Evolutionary conservation across 2,113 vertebrate species (phyloP).

Genomic region (Lota lota): DNA sequence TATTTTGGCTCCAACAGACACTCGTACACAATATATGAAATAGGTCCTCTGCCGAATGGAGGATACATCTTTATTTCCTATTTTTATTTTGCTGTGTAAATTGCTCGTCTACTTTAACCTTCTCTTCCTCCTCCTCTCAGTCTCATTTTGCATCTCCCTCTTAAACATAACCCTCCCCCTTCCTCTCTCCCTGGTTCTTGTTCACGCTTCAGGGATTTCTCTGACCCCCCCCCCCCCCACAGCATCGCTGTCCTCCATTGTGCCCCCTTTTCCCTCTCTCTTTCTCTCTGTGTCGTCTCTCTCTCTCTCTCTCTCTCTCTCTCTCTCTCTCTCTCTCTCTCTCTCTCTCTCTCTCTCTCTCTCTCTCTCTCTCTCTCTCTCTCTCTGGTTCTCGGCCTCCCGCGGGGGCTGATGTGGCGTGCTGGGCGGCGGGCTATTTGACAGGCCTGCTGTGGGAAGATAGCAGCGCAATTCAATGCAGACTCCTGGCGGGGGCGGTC

Average conservation of each 20-base stretch:
- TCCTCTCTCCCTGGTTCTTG: constrained; percentile 14
- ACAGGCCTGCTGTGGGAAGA: constrained; percentile 72
- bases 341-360: neutral
- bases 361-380: neutral
- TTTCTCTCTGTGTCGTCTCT: neutral
- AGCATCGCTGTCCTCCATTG: no score
- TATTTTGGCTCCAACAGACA: neutral
- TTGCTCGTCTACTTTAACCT: neutral
- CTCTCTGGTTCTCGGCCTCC: constrained; percentile 12
- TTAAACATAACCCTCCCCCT: neutral
- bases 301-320: neutral
- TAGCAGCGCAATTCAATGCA: constrained; percentile 70
- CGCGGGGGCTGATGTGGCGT: constrained; percentile 58
- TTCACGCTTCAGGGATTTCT: no score
- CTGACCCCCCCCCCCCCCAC: neutral
- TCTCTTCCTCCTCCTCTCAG: neutral
- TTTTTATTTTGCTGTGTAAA: neutral
- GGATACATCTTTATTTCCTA: neutral
- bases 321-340: constrained; percentile 17
- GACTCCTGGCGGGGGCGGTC: constrained; percentile 36
- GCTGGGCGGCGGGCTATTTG: constrained; percentile 60
- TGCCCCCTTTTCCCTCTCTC: no score
- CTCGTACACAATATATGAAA: neutral
- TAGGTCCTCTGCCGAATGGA: neutral
- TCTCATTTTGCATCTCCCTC: neutral